phyloP scores from a whole-genome alignment of 2,113 vertebrate genomes.

The Ardeotis arabs region DNA sequence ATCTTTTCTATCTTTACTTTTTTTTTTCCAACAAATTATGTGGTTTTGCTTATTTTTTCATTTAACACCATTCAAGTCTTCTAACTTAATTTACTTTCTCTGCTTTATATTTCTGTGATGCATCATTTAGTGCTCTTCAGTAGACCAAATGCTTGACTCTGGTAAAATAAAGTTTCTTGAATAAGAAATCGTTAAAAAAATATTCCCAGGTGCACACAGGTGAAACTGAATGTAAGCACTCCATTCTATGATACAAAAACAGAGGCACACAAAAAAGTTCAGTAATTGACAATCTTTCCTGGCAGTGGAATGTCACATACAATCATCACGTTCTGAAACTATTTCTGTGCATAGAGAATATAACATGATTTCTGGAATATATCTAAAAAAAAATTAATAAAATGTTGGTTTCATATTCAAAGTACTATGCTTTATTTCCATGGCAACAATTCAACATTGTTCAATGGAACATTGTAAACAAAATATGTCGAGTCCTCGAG shows the following conservation, averaged over 20 bases:
- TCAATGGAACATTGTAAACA: not conserved
- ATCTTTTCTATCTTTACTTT: not conserved
- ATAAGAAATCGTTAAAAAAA: not conserved
- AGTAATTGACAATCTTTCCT: not conserved
- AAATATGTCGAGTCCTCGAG: not conserved
- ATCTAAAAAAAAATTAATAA: not conserved
- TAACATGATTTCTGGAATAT: not conserved
- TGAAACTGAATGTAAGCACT: not conserved
- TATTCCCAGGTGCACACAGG: not conserved
- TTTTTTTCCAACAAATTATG: not conserved
- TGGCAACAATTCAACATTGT: not conserved
- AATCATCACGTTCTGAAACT: not conserved
- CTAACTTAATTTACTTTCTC: not conserved
- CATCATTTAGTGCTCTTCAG: not conserved
- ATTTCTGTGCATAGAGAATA: not conserved
- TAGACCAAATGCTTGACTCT: not conserved
- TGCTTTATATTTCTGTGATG: not conserved
- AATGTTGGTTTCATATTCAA: not conserved
- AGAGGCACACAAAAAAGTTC: not conserved
- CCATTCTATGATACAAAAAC: not conserved
- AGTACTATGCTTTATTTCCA: not conserved
- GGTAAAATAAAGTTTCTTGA: not conserved
- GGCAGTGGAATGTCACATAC: not conserved
- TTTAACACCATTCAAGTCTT: not conserved
- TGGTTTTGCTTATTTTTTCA: not conserved